Evolutionary conservation across 2,113 vertebrate species (phyloP).

Genomic region (Lasiurus borealis): DNA sequence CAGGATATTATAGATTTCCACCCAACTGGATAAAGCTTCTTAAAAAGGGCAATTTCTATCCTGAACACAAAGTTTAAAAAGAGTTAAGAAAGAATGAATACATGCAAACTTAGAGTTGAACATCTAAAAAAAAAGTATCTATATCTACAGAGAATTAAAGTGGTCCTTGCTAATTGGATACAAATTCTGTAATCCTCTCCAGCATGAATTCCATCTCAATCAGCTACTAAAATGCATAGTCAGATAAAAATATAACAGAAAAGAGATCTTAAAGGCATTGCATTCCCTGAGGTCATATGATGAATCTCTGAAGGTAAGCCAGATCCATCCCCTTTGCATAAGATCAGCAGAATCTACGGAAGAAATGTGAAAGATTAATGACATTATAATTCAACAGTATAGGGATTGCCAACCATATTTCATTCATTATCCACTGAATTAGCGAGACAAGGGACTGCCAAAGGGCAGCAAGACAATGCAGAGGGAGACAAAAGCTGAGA

Average conservation of each 20-base stretch:
- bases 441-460: background rate
- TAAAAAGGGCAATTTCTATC: conserved; percentile 56
- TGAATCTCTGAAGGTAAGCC: conserved; percentile 21
- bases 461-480: background rate
- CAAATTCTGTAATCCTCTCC: conserved; percentile 33
- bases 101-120: conserved; percentile 10
- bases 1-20: conserved; percentile 64
- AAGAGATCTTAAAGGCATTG: conserved; percentile 35
- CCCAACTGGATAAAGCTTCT: conserved; percentile 49
- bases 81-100: conserved; percentile 34
- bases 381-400: conserved; percentile 30
- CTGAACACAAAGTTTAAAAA: conserved; percentile 52
- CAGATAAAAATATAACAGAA: conserved; percentile 45
- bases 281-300: background rate
- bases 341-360: background rate
- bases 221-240: conserved; percentile 24
- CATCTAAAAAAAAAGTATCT: background rate
- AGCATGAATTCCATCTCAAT: background rate
- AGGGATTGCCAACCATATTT: conserved; percentile 46
- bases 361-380: conserved; percentile 49
- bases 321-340: background rate
- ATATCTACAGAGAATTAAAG: background rate
- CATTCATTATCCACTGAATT: conserved; percentile 45
- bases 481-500: background rate
- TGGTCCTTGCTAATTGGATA: conserved; percentile 22